These are phyloP conservation scores for Montifringilla adamsi DNA, from an alignment of 2,113 vertebrate species.

Conservation along the genomic window DNA sequence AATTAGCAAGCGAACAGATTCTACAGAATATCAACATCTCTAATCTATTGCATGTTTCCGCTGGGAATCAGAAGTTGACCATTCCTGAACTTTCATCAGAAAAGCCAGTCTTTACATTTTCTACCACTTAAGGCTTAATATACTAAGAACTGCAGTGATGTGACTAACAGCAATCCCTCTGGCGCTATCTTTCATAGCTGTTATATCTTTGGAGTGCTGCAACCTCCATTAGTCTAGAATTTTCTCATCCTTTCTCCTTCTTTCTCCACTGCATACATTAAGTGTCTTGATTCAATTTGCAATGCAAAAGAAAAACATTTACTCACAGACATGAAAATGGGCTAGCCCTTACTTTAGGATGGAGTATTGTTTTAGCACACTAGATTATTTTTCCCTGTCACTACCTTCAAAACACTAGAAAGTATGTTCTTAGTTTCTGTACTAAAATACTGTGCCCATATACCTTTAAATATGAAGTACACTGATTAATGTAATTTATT, in stretches of 20 bases:
- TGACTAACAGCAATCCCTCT: not conserved
- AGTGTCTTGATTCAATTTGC: not conserved
- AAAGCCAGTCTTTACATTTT: not conserved
- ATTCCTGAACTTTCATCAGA: not conserved
- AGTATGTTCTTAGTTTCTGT: not conserved
- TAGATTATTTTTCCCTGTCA: not conserved
- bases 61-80: not conserved
- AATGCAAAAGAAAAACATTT: not conserved
- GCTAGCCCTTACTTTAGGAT: not conserved
- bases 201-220: not conserved
- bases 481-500: not conserved
- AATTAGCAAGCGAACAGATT: not conserved
- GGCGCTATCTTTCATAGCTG: not conserved
- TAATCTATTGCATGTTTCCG: not conserved
- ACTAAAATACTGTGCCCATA: not conserved
- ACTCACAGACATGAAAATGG: not conserved
- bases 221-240: not conserved
- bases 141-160: not conserved
- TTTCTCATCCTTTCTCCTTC: not conserved
- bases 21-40: not conserved
- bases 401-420: not conserved
- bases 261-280: not conserved
- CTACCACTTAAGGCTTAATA: not conserved
- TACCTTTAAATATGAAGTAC: not conserved
- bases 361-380: not conserved